Conservation (phyloP, 2,888 invertebrate genomes). For the Halocaridina rubra region DNA sequence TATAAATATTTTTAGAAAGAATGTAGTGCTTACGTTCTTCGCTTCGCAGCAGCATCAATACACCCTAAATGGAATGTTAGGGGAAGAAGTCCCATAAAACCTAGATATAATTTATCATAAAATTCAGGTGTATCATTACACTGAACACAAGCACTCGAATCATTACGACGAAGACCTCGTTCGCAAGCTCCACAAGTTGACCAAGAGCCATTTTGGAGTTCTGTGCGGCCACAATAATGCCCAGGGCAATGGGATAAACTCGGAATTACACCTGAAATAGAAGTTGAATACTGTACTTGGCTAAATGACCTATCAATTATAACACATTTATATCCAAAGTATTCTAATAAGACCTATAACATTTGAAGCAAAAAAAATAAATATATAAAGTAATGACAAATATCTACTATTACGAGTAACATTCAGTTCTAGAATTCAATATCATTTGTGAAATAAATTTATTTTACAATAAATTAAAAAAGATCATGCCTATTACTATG, state of each 20-base stretch:
- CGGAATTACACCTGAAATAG: slow-evolving; percentile 41
- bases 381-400: not conserved
- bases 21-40: slow-evolving; percentile 67
- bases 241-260: slow-evolving; percentile 76
- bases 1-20: no score
- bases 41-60: slow-evolving; percentile 69
- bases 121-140: slow-evolving; percentile 82
- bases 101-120: slow-evolving; percentile 94
- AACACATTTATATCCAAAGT: not conserved
- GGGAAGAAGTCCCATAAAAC: slow-evolving; percentile 91
- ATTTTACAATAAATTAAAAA: no score
- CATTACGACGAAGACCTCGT: slow-evolving; percentile 79
- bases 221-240: slow-evolving; percentile 82
- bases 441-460: no score
- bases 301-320: not conserved
- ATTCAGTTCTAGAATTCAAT: no score
- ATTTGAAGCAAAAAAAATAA: not conserved
- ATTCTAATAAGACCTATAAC: not conserved
- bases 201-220: slow-evolving; percentile 77
- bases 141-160: slow-evolving; percentile 79
- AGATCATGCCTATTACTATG: no score
- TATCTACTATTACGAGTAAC: no score
- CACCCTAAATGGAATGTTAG: slow-evolving; percentile 72
- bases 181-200: slow-evolving; percentile 89
- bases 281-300: not conserved